Conservation (phyloP, 2,888 invertebrate genomes). For the Drosophila sordidula region DNA sequence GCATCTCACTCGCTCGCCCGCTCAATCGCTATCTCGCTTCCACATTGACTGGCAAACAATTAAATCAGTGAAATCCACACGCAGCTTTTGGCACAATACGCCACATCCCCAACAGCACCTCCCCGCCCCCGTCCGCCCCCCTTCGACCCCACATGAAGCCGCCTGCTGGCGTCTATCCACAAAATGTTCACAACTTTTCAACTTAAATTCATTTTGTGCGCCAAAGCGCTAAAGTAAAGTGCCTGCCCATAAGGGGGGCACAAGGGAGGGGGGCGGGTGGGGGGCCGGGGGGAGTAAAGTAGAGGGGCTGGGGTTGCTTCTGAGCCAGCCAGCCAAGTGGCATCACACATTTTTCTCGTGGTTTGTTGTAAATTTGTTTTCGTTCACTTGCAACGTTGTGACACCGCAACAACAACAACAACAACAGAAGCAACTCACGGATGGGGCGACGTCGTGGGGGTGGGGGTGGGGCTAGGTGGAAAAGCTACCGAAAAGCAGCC, state of each 20-base stretch:
- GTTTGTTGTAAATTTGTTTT: slow-evolving; percentile 80
- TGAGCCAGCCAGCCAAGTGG: slow-evolving; percentile 61
- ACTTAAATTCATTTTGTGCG: slow-evolving; percentile 77
- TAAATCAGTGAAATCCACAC: slow-evolving; percentile 80
- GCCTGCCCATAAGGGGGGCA: slow-evolving; percentile 32
- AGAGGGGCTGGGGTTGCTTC: slow-evolving; percentile 20
- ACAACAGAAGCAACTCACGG: background rate
- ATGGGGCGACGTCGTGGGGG: too few species aligned
- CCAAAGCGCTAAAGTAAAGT: slow-evolving; percentile 56
- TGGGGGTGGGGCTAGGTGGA: background rate
- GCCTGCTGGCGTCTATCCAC: slow-evolving; percentile 43
- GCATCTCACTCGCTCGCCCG: background rate
- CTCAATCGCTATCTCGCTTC: slow-evolving; percentile 5
- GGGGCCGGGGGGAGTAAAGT: background rate
- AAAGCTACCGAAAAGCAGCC: slow-evolving; percentile 30
- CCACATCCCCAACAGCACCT: background rate
- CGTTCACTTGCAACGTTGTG: slow-evolving; percentile 77
- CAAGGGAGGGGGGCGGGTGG: background rate
- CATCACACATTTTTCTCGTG: slow-evolving; percentile 75
- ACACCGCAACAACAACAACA: slow-evolving; percentile 61
- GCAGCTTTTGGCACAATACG: slow-evolving; percentile 56
- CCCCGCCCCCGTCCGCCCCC: background rate
- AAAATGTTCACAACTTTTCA: slow-evolving; percentile 80
- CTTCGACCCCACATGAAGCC: background rate
- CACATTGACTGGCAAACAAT: slow-evolving; percentile 62